A percentile compares a stretch with the other conserved stretches of the same genome.
Evolutionary conservation across 2,888 invertebrate genomes (phyloP).

Genomic region (Coremacera marginata): DNA sequence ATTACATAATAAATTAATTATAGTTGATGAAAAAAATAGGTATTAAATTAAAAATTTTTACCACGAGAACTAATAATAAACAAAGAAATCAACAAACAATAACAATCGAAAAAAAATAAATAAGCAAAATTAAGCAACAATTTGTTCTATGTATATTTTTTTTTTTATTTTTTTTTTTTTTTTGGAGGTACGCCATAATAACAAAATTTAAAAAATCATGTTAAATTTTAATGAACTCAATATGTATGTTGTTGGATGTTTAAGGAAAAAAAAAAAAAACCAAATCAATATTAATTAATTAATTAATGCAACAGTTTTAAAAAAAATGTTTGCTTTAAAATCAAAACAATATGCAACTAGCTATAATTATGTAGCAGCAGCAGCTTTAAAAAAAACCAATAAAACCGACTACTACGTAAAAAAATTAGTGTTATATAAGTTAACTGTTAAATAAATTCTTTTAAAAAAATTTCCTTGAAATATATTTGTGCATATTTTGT

Average conservation of each 20-base stretch:
- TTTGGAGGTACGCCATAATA: constrained; percentile 18
- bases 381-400: constrained; percentile 32
- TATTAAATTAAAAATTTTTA: no score
- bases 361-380: background rate
- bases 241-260: constrained; percentile 21
- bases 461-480: constrained; percentile 17
- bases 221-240: background rate
- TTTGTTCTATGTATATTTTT: no score
- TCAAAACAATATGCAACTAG: background rate
- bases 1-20: constrained; percentile 17
- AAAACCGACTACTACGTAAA: background rate
- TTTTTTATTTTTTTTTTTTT: no score
- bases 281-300: constrained; percentile 6
- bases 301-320: background rate
- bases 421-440: background rate
- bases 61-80: no score
- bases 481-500: constrained; percentile 36
- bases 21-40: no score
- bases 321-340: background rate
- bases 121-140: no score
- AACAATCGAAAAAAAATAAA: constrained; percentile 11
- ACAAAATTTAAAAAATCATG: constrained; percentile 3
- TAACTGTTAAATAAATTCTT: constrained; percentile 11
- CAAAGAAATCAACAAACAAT: constrained; percentile 44
- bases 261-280: no score